phyloP scores from a whole-genome alignment of 2,113 vertebrate genomes.

The mouse (Mus musculus) region GRCm39 chr3:138736501-138737000 shows the following conservation, averaged over 20 bases:
- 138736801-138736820: slow-evolving; percentile 79
- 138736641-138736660: slow-evolving; percentile 67
- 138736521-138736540: not conserved
- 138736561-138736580: not conserved
- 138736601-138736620: slow-evolving; percentile 63
- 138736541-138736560: not conserved
- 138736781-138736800: slow-evolving; percentile 77
- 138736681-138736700: slow-evolving; percentile 74
- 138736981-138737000: slow-evolving; percentile 30
- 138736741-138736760: slow-evolving; percentile 77
- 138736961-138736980: slow-evolving; percentile 25
- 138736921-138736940: slow-evolving; percentile 55
- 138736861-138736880: not conserved
- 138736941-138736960: slow-evolving; percentile 38
- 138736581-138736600: slow-evolving; percentile 25
- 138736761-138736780: slow-evolving; percentile 77
- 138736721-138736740: slow-evolving; percentile 78
- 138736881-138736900: slow-evolving; percentile 68
- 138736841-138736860: slow-evolving; percentile 65
- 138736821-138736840: slow-evolving; percentile 78
- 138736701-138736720: slow-evolving; percentile 80
- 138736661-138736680: slow-evolving; percentile 56
- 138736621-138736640: not conserved
- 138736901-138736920: slow-evolving; percentile 59
- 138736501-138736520: slow-evolving; percentile 49